These are phyloP conservation scores for Nysson spinosus DNA, from an alignment of 2,888 invertebrate species.

Conservation along the genomic window DNA sequence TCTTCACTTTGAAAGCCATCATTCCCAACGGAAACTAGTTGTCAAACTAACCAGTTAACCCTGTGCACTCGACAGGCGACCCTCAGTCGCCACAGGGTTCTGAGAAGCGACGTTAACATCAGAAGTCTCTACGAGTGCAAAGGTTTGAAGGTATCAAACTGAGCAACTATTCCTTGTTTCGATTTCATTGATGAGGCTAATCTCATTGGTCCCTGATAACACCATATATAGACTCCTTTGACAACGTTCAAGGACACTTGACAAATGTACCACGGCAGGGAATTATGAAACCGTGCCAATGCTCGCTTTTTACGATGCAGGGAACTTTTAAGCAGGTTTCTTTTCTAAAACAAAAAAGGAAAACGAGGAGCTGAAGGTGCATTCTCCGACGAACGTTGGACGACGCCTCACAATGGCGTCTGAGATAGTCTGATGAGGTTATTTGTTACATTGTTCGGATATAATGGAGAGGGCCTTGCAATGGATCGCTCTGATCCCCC, in stretches of 20 bases:
- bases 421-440: conserved; percentile 69
- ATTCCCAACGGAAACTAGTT: too few relatives aligned
- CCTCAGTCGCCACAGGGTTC: too few relatives aligned
- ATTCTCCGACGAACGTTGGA: conserved; percentile 53
- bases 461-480: conserved; percentile 64
- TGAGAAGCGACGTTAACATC: too few relatives aligned
- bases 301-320: conserved; percentile 19
- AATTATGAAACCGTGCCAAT: conserved; percentile 40
- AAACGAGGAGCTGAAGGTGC: conserved; percentile 35
- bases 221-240: conserved; percentile 6
- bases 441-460: conserved; percentile 69
- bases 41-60: too few relatives aligned
- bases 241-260: conserved; percentile 31
- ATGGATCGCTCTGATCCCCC: conserved; percentile 56
- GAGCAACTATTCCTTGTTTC: too few relatives aligned
- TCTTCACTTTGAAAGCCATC: neutral
- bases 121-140: too few relatives aligned
- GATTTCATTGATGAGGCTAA: neutral
- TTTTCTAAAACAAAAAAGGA: conserved; percentile 34
- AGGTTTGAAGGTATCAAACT: too few relatives aligned
- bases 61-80: too few relatives aligned
- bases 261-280: conserved; percentile 24
- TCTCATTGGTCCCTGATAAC: neutral
- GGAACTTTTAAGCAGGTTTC: conserved; percentile 23
- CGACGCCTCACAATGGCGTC: conserved; percentile 64